Conservation (phyloP, 1,140 invertebrate genomes). For the Yoshiicerus persimilis region DNA sequence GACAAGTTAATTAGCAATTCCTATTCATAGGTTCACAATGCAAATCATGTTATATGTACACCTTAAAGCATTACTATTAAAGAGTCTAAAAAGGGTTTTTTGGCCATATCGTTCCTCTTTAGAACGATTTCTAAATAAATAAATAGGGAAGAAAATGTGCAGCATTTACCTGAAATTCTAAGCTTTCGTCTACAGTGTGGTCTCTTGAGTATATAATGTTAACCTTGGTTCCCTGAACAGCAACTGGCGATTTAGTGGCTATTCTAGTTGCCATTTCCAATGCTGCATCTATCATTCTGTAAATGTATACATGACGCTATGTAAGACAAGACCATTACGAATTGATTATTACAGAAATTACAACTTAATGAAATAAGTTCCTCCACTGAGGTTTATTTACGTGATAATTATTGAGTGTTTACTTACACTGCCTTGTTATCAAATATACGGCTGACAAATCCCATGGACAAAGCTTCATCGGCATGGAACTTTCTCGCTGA, state of each 20-base stretch:
- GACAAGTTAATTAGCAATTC: too few species aligned
- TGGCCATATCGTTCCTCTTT: too few species aligned
- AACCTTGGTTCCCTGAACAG: slow-evolving; percentile 85
- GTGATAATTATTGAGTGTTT: slow-evolving; percentile 24
- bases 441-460: slow-evolving; percentile 75
- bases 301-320: too few species aligned
- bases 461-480: slow-evolving; percentile 73
- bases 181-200: slow-evolving; percentile 77
- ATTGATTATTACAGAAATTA: too few species aligned
- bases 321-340: too few species aligned
- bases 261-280: slow-evolving; percentile 75
- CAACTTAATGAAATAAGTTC: not conserved
- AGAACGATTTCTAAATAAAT: not conserved
- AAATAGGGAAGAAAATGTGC: not conserved
- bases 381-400: not conserved
- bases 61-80: too few species aligned
- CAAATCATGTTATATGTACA: too few species aligned
- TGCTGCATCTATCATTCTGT: slow-evolving; percentile 68
- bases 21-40: too few species aligned
- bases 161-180: slow-evolving; percentile 80
- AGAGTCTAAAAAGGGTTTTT: not conserved
- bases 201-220: slow-evolving; percentile 83
- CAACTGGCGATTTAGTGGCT: slow-evolving; percentile 89
- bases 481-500: slow-evolving; percentile 80
- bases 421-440: slow-evolving; percentile 68